Evolutionary conservation across 2,113 vertebrate species (phyloP), one percentile per base, ranked within the genome.

Genomic region (Excalfactoria chinensis): DNA sequence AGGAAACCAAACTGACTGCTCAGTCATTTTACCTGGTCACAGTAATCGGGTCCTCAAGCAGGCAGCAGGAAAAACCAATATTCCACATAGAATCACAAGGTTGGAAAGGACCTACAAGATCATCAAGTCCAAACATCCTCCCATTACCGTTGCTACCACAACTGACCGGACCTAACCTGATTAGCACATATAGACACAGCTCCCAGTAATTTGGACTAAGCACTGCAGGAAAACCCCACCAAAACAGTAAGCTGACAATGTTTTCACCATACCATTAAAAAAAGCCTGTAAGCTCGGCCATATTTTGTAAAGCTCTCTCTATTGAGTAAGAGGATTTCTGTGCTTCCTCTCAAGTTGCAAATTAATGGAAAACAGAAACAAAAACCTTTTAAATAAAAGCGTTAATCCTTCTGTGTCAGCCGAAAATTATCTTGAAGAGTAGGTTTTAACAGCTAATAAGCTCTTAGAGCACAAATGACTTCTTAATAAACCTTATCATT

Each of bases 401-500:
- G 53, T 20, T 89, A 95, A 66, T 37, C 35, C 67, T 74, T 75
- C 44, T 58, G 28, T 49, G 32, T 66, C n/a, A 75, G 53, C 8
- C 89, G 48, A 69, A 89, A 78, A 68, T 69, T 71, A 87, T 55
- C 35, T 84, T 78, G 74, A 59, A 84, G 89, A 13, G 9, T 2
- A 62, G 44, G 25, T 92, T 86, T 72, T 62, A 71, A 51, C 28
- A 49, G 75, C n/a, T 79, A 76, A 75, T 79, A 89, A 87, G 48
- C 30, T 81, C 62, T 82, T 58, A 82, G 4, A 85, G 26, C 12
- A 3, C 53, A 90, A 89, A 84, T 35, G 11, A 75, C 30, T 84
- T 92, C 68, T 17, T 40, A 90, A 82, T 89, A 95, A 84, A 89
- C 44, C 35, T 87, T 75, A 37, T 59, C 69, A 86, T 91, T 79